Evolutionary conservation across 2,113 vertebrate genomes (phyloP).

Genomic region (Phrynocephalus versicolor): DNA sequence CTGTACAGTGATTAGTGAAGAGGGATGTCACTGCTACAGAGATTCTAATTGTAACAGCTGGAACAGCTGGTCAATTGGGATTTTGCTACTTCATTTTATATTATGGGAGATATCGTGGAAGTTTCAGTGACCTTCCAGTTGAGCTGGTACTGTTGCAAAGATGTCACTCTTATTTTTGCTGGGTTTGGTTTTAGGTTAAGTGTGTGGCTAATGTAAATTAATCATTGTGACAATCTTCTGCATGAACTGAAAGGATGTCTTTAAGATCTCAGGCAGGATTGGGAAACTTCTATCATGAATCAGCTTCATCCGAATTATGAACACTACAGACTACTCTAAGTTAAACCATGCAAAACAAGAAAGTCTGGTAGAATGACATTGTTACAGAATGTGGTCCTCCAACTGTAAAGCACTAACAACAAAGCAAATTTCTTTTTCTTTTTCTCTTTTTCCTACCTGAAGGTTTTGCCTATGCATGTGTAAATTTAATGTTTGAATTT

Average conservation of each 20-base stretch:
- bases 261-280: background rate
- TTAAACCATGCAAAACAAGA: background rate
- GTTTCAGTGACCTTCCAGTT: constrained; percentile 14
- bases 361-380: background rate
- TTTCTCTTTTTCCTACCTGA: too few species aligned
- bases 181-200: background rate
- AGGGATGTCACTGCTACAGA: constrained; percentile 1
- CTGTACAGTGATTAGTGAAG: constrained; percentile 16
- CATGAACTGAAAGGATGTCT: background rate
- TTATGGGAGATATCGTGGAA: constrained; percentile 13
- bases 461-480: too few species aligned
- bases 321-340: background rate
- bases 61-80: constrained; percentile 8
- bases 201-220: background rate
- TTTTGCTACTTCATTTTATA: constrained; percentile 14
- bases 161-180: background rate
- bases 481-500: too few species aligned
- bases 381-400: background rate
- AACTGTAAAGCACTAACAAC: background rate
- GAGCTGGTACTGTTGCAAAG: background rate
- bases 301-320: background rate
- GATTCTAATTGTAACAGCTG: constrained; percentile 21
- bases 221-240: background rate
- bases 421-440: background rate
- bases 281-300: background rate